These are phyloP conservation scores for Heterocephalus glaber DNA, from an alignment of 2,113 vertebrate genomes.

Conservation along the genomic window DNA sequence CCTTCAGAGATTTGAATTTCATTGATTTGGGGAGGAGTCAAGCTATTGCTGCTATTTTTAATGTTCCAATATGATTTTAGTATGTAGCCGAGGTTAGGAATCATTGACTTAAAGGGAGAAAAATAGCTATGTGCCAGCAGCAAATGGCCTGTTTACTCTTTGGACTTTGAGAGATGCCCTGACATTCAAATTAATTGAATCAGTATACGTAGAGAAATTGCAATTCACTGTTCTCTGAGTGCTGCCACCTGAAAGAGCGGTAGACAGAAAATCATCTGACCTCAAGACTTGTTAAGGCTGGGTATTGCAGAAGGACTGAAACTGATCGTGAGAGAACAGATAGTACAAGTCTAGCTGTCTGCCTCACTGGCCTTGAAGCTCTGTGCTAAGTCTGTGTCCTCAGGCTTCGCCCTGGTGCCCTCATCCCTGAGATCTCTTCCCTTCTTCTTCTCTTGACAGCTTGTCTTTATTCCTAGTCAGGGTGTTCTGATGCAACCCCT, in stretches of 20 bases:
- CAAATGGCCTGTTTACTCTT: conserved; percentile 42
- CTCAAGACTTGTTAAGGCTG: not conserved
- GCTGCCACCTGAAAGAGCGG: not conserved
- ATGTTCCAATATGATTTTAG: conserved; percentile 26
- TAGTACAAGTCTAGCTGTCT: accelerated
- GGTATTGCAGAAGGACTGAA: not conserved
- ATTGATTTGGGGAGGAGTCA: conserved; percentile 27
- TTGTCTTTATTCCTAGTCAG: not conserved
- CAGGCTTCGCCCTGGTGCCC: too few relatives aligned
- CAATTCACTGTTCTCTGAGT: not conserved
- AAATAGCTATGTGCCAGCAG: conserved; percentile 39
- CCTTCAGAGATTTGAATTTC: conserved; percentile 32
- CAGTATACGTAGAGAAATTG: conserved; percentile 33
- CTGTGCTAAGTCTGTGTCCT: not conserved
- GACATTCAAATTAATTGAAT: conserved; percentile 54
- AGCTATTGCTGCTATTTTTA: conserved; percentile 26
- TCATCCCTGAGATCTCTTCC: not conserved
- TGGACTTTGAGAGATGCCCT: not conserved
- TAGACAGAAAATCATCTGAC: not conserved
- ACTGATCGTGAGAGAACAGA: not conserved
- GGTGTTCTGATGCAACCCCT: not conserved
- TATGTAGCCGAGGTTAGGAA: conserved; percentile 30
- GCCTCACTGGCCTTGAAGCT: not conserved
- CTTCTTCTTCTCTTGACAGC: not conserved
- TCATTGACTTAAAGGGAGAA: conserved; percentile 53